These are phyloP conservation scores for Pseudomyrmex gracilis DNA, from an alignment of 1,140 invertebrate species.

Conservation along the genomic window DNA sequence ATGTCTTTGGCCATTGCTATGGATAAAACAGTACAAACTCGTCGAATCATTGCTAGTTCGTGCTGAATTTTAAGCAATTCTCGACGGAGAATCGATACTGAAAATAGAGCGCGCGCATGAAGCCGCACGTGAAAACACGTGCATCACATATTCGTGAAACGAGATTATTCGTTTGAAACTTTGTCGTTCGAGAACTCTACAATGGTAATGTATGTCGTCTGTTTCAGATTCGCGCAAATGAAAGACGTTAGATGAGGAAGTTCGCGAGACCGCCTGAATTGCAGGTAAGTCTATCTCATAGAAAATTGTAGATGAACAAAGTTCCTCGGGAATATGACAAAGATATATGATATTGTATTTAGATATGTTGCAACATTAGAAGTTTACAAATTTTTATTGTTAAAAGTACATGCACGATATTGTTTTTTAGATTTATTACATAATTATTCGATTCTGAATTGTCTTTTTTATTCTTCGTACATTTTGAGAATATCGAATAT, in stretches of 20 bases:
- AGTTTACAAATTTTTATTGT: too few species aligned
- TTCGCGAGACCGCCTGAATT: conserved; percentile 63
- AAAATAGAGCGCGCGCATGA: background rate
- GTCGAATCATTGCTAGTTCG: background rate
- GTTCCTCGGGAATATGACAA: background rate
- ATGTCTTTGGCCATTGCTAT: background rate
- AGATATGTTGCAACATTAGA: too few species aligned
- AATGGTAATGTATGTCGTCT: conserved; percentile 39
- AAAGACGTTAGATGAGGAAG: conserved; percentile 80
- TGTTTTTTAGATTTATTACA: too few species aligned
- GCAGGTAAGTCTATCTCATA: conserved; percentile 35
- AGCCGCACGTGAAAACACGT: conserved; percentile 3
- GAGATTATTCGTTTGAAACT: conserved; percentile 22
- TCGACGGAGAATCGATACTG: background rate
- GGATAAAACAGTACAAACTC: background rate
- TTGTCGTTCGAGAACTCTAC: conserved; percentile 8
- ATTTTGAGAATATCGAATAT: background rate
- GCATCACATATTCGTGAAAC: background rate
- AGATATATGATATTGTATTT: too few species aligned
- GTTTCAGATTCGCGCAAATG: conserved; percentile 73
- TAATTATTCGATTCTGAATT: too few species aligned
- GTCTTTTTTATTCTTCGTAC: too few species aligned
- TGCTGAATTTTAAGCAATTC: conserved; percentile 16
- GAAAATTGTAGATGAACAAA: conserved; percentile 10
- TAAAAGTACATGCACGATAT: too few species aligned